These are phyloP conservation scores for Falco naumanni DNA, from an alignment of 2,797 vertebrate species.

Conservation along the genomic window DNA sequence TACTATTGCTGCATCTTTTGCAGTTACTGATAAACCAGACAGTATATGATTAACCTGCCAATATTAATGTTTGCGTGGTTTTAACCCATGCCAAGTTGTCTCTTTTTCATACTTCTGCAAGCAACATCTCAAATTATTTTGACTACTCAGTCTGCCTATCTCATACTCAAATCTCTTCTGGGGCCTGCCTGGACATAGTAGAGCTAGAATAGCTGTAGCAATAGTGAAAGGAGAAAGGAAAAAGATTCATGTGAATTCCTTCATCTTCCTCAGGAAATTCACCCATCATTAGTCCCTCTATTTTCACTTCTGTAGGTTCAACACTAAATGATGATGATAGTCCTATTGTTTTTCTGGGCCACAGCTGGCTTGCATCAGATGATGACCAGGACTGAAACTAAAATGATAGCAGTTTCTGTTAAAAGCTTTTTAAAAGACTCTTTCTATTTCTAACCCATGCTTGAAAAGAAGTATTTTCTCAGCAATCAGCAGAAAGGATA, in stretches of 20 bases:
- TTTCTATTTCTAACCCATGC: neutral
- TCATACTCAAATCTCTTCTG: neutral
- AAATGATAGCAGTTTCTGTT: neutral
- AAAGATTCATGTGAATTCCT: neutral
- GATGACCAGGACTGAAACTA: neutral
- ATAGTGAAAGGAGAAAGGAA: neutral
- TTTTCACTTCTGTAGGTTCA: neutral
- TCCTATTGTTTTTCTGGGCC: neutral
- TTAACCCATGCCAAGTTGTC: neutral
- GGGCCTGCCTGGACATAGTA: neutral
- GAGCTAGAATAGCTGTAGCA: neutral
- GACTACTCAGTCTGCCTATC: neutral
- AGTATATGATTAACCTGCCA: neutral
- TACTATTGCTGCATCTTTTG: neutral
- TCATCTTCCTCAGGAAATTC: neutral
- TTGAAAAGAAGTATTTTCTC: neutral
- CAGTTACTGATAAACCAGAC: constrained; percentile 21
- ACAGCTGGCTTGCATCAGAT: neutral
- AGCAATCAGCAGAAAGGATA: neutral
- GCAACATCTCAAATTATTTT: neutral
- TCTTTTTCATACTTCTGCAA: neutral
- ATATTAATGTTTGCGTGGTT: neutral
- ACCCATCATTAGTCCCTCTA: neutral
- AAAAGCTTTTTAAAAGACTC: neutral
- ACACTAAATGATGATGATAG: neutral